Evolutionary conservation across 2,888 invertebrate genomes (phyloP).

Genomic region (Carabus problematicus): DNA sequence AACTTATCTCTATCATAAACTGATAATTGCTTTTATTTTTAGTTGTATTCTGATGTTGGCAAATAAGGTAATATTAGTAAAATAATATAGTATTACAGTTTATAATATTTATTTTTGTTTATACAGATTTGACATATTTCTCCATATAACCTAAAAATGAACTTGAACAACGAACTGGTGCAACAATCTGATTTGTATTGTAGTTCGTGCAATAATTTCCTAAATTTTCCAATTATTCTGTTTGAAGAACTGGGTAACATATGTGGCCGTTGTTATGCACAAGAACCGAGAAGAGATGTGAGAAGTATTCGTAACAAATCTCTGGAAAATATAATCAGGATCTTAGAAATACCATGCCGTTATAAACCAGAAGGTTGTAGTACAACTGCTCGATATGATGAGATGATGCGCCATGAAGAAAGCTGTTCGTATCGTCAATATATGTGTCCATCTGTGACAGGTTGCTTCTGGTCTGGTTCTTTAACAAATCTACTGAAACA

Average conservation of each 20-base stretch:
- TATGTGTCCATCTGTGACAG: slow-evolving; percentile 47
- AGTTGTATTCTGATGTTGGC: not conserved
- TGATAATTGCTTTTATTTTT: not conserved
- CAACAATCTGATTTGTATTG: slow-evolving; percentile 49
- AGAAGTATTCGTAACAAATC: slow-evolving; percentile 46
- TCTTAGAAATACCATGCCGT: slow-evolving; percentile 50
- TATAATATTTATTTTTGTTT: not conserved
- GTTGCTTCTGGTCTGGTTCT: slow-evolving; percentile 50
- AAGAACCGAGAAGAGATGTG: slow-evolving; percentile 42
- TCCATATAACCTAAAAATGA: slow-evolving; percentile 24
- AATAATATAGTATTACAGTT: not conserved
- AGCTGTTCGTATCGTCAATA: slow-evolving; percentile 49
- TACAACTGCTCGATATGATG: slow-evolving; percentile 46
- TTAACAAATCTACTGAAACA: slow-evolving; percentile 50
- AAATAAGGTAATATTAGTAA: not conserved
- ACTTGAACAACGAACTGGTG: slow-evolving; percentile 49
- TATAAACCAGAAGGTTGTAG: slow-evolving; percentile 50
- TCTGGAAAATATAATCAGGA: slow-evolving; percentile 49
- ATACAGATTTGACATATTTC: not conserved
- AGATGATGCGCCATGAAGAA: slow-evolving; percentile 47
- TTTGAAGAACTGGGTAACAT: slow-evolving; percentile 51
- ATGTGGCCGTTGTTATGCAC: slow-evolving; percentile 50
- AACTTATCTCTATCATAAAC: not conserved
- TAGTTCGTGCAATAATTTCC: slow-evolving; percentile 50
- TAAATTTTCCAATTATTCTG: slow-evolving; percentile 52